phyloP scores from a whole-genome alignment of 1,140 invertebrate species.

The Cydia splendana region DNA sequence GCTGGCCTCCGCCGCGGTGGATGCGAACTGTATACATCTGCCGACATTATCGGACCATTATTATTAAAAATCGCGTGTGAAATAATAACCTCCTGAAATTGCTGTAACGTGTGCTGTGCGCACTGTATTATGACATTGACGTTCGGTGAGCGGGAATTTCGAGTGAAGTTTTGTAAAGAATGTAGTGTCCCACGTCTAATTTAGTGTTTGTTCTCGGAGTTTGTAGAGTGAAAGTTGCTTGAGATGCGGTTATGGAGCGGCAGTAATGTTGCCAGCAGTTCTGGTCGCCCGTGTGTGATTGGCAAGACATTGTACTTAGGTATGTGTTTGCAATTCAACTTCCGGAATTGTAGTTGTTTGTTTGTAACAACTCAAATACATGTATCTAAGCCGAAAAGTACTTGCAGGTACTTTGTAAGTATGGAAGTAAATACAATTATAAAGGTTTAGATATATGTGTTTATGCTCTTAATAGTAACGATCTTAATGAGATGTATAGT shows the following conservation, averaged over 20 bases:
- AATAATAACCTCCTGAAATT: neutral
- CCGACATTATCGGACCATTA: conserved; percentile 1
- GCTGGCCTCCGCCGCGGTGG: conserved; percentile 16
- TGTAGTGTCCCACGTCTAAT: conserved; percentile 5
- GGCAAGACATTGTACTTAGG: conserved; percentile 54
- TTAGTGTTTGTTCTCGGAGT: conserved; percentile 38
- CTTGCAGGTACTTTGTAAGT: neutral
- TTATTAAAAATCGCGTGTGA: conserved; percentile 18
- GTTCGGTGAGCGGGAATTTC: conserved; percentile 32
- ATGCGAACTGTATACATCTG: conserved; percentile 22
- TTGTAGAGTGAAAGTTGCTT: conserved; percentile 65
- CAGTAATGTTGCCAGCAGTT: conserved; percentile 54
- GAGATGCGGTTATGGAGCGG: conserved; percentile 45
- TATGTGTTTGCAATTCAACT: conserved; percentile 55
- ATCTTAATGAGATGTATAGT: no score
- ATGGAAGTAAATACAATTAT: neutral
- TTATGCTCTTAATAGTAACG: no score
- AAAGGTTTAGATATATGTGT: no score
- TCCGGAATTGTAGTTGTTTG: conserved; percentile 36
- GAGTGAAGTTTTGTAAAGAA: conserved; percentile 18
- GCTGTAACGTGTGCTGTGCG: conserved; percentile 6
- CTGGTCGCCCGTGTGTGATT: conserved; percentile 56
- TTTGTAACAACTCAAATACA: conserved; percentile 12
- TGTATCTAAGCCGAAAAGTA: neutral
- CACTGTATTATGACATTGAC: conserved; percentile 27